Evolutionary conservation across 1,140 invertebrate species (phyloP).

Genomic region (Gonioctena quinquepunctata): DNA sequence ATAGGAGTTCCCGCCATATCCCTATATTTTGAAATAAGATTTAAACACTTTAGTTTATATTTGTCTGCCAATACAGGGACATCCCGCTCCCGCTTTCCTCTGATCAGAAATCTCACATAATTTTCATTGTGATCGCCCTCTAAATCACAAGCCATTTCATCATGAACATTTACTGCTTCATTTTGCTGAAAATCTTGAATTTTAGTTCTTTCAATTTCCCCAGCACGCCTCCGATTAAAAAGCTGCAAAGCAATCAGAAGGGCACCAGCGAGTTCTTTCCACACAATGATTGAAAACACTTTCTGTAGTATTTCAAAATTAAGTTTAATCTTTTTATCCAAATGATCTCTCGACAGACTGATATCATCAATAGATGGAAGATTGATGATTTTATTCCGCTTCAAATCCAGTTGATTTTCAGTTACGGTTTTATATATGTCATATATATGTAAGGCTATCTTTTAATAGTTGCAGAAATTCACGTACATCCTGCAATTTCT

Average conservation of each 20-base stretch:
- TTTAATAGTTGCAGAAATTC: background rate
- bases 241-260: background rate
- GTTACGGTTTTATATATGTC: background rate
- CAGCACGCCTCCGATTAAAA: background rate
- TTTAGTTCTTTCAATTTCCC: constrained; percentile 2
- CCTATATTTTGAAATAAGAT: background rate
- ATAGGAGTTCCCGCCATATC: background rate
- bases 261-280: background rate
- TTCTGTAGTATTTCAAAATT: background rate
- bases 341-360: background rate
- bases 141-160: background rate
- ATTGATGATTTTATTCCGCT: background rate
- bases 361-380: background rate
- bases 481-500: background rate
- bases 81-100: background rate
- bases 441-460: background rate
- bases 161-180: background rate
- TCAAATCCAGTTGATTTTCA: background rate
- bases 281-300: background rate
- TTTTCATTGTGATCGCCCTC: background rate
- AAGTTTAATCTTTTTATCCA: background rate
- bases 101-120: background rate
- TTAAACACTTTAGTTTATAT: background rate
- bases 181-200: background rate
- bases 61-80: background rate